phyloP scores from a whole-genome alignment of 2,797 vertebrate species.

The Harpagifer antarcticus region DNA sequence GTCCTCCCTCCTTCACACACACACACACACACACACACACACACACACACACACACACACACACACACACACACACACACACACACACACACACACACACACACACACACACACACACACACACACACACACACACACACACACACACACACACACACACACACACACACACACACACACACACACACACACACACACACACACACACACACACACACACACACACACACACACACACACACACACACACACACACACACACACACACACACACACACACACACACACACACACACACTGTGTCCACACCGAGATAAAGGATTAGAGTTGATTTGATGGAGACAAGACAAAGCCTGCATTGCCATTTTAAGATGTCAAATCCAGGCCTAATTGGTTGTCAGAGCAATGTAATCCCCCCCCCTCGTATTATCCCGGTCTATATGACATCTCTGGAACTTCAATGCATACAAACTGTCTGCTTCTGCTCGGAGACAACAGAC shows the following conservation, averaged over 20 bases:
- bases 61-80: constrained; percentile 14
- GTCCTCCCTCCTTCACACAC: constrained; percentile 10
- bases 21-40: constrained; percentile 16
- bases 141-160: constrained; percentile 15
- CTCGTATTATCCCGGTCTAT: constrained; percentile 50
- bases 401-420: constrained; percentile 71
- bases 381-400: constrained; percentile 80
- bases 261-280: constrained; percentile 8
- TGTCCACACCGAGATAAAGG: constrained; percentile 56
- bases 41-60: constrained; percentile 27
- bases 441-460: constrained; percentile 62
- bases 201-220: constrained; percentile 18
- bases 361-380: constrained; percentile 68
- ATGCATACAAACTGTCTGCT: constrained; percentile 31
- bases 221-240: constrained; percentile 14
- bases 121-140: constrained; percentile 30
- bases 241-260: constrained; percentile 17
- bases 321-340: constrained; percentile 69
- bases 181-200: too few species aligned
- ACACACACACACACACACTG: constrained; percentile 25
- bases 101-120: constrained; percentile 8
- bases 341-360: constrained; percentile 60
- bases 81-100: constrained; percentile 11
- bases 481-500: constrained; percentile 38
- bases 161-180: background rate